These are phyloP conservation scores for Lasioglossum albipes DNA, from an alignment of 1,140 invertebrate species.

Conservation along the genomic window DNA sequence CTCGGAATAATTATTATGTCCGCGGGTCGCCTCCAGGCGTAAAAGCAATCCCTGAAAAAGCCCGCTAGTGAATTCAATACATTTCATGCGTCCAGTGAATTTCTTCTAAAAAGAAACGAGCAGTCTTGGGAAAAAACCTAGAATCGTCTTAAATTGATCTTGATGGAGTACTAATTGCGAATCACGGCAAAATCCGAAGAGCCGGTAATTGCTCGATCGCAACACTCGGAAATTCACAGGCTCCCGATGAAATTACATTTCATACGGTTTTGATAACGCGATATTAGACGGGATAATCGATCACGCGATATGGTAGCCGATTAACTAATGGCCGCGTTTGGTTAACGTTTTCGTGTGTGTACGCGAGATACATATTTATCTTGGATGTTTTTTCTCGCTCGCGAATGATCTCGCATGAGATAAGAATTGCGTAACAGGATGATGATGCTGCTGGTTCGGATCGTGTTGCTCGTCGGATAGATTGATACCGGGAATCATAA, in stretches of 20 bases:
- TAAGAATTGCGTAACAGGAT: not conserved
- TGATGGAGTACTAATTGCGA: not conserved
- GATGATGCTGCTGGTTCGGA: not conserved
- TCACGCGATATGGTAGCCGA: not conserved
- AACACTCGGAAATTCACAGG: not conserved
- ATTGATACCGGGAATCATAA: not conserved
- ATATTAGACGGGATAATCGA: not conserved
- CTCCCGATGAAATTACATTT: not conserved
- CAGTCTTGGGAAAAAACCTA: not conserved
- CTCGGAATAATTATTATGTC: conserved; percentile 64
- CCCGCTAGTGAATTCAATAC: conserved; percentile 7
- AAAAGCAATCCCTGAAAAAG: conserved; percentile 1
- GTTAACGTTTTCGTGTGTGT: not conserved
- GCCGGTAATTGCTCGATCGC: not conserved
- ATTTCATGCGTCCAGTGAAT: not conserved
- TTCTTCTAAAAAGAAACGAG: too few relatives aligned
- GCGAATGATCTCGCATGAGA: not conserved
- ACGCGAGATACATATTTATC: not conserved
- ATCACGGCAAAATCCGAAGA: not conserved
- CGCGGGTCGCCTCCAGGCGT: not conserved
- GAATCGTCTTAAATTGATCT: not conserved
- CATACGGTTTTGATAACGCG: not conserved
- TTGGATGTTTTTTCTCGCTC: too few relatives aligned
- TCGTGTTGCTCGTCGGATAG: not conserved
- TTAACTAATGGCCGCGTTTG: not conserved